Evolutionary conservation across 2,888 invertebrate genomes (phyloP).

Genomic region (Cremastinae sp.): DNA sequence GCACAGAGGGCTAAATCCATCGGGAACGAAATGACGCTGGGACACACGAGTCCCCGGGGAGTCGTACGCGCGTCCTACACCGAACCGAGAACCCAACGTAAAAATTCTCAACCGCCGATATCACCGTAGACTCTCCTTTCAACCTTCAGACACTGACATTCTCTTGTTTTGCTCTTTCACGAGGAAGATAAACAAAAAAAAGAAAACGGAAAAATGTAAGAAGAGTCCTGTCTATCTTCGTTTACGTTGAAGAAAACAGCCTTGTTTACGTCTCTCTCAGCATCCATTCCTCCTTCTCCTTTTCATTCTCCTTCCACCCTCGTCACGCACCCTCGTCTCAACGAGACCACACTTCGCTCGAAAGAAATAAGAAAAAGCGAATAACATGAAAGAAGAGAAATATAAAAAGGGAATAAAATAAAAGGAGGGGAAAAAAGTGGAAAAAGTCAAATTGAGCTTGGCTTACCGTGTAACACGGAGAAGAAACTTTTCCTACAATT

Average conservation of each 20-base stretch:
- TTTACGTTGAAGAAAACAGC: slow-evolving; percentile 42
- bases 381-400: too few relatives aligned
- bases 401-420: too few relatives aligned
- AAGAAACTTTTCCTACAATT: slow-evolving; percentile 35
- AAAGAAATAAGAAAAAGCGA: too few relatives aligned
- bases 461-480: neutral
- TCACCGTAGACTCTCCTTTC: slow-evolving; percentile 17
- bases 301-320: slow-evolving; percentile 10
- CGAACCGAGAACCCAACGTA: slow-evolving; percentile 15
- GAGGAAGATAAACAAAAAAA: too few relatives aligned
- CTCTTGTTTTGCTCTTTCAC: neutral
- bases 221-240: neutral
- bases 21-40: slow-evolving; percentile 52
- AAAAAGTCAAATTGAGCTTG: slow-evolving; percentile 15
- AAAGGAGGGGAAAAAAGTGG: slow-evolving; percentile 7
- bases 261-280: slow-evolving; percentile 11
- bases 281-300: neutral
- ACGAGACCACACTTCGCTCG: slow-evolving; percentile 17
- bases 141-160: neutral
- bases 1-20: slow-evolving; percentile 45
- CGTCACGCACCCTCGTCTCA: slow-evolving; percentile 7
- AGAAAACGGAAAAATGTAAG: too few relatives aligned
- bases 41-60: slow-evolving; percentile 51
- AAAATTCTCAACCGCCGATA: slow-evolving; percentile 25
- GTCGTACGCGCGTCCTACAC: slow-evolving; percentile 29